Base-by-base conservation (phyloP, 2,888 invertebrate species). In the Thecocarcelia acutangulata region DNA sequence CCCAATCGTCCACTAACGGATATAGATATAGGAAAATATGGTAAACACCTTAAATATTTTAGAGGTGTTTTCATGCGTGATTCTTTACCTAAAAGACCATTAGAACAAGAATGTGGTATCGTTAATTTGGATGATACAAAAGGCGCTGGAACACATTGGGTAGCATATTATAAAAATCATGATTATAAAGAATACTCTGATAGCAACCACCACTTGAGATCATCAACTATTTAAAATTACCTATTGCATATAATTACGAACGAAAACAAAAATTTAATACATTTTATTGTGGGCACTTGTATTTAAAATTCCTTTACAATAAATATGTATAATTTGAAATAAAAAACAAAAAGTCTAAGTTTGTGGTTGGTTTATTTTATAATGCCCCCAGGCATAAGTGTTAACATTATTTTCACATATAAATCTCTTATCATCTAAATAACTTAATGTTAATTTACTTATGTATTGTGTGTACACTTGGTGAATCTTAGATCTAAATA, bases 101-200 rank as follows among this genome's bases (percentile, higher is more conserved):
- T 42, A 42, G 3, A 1, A n/a, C 13, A 42, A 42, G 42, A 42
- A 42, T 42, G 15, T 11, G 11, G 19, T 48, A 48, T 19, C 11
- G 17, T 50, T 50, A 50, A 50, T 50, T 21, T 50, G 3, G 21
- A 50, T 50, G 19, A 50, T 50, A 19, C 17, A 17, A 17, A 50
- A 6, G 50, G 21, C 19, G 3, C 50, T 50, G 50, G 50, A 50
- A 50, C 21, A 17, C 50, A 42, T 42, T 42, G 42, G 42, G 42
- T 42, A 42, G 42, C 50, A 17, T 50, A 50, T 50, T 50, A 50
- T 63, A 17, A 33, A 42, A 33, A 13, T 15, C 12, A 8, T 24
- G 12, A 50, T 6, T 42, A 58, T 58, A 21, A 44, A 33, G 28
- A 56, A 48, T 42, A 64, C 24, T 21, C 61, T 12, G 61, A 75